Base-by-base conservation (phyloP, 1,140 invertebrate species). In the Zaprionus ornatus region DNA sequence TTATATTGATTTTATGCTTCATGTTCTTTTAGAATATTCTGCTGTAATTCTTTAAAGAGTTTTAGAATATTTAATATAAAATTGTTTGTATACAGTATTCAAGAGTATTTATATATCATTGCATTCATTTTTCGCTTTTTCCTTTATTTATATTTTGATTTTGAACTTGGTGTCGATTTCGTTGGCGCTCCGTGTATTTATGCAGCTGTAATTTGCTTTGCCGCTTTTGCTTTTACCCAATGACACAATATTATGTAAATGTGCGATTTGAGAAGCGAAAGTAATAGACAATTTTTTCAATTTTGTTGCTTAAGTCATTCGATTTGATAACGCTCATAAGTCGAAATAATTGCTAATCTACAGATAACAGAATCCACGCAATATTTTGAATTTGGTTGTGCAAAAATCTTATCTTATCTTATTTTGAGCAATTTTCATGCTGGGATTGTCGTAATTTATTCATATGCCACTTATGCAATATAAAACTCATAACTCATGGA, bases 261-360 rank as follows among this genome's bases (percentile, higher is more conserved):
- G 60, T 25, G 13, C 35, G 23, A 54, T 56, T 56, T 27, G 21
- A 15, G 40, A 35, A 71, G 55, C 61, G 67, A 63, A 70, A 74
- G 50, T 69, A 50, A 42, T 54, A 42, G 40, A 23, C 42, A 60
- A 55, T 54, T 54, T 48, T 76, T 66, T 27, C 64, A 68, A 91
- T 81, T 85, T 88, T 23, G 84, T 80, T 83, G 60, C 77, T 56
- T 76, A 87, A 91, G 87, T 90, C 78, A 64, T 90, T 91, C 25
- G 82, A 65, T 77, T 77, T 57, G 61, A 61, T 55, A 42, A 5
- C 29, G 37, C 21, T 17, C 10, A 9, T 32, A 42, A 74, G 48
- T 50, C 52, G 27, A 12, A 35, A 37, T 7, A 21, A 12, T 64
- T 7, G 21, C 1, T 12, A 54, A 40, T 50, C 17, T 0, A 42